A percentile compares a stretch with the other conserved stretches of the same genome.
These are phyloP conservation scores for Drosophila quadrilineata DNA, from an alignment of 1,140 invertebrate species.

Conservation along the genomic window DNA sequence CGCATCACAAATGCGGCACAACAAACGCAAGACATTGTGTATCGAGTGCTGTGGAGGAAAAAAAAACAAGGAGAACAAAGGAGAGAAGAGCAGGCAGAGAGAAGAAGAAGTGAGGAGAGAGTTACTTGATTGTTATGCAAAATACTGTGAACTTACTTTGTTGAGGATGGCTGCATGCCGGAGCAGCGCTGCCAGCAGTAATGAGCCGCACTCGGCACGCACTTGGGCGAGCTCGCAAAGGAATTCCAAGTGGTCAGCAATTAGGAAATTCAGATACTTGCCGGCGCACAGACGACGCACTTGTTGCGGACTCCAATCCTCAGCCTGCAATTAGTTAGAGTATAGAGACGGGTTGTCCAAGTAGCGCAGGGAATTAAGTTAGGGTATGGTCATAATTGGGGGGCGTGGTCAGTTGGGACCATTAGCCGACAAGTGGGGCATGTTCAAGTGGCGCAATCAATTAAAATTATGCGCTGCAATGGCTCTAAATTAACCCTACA, in stretches of 20 bases:
- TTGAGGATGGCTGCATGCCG: conserved; percentile 46
- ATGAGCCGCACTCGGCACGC: conserved; percentile 67
- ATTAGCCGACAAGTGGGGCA: conserved; percentile 68
- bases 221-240: conserved; percentile 74
- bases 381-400: no score
- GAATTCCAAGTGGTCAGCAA: conserved; percentile 79
- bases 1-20: conserved; percentile 46
- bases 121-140: conserved; percentile 54
- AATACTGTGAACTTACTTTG: conserved; percentile 45
- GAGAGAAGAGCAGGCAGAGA: neutral
- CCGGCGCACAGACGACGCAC: conserved; percentile 63
- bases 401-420: conserved; percentile 2
- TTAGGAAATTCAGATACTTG: conserved; percentile 78
- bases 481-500: no score
- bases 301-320: conserved; percentile 76
- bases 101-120: conserved; percentile 6
- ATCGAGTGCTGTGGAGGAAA: conserved; percentile 53
- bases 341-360: conserved; percentile 25
- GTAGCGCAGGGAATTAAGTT: neutral
- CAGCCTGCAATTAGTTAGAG: conserved; percentile 58
- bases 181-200: conserved; percentile 62
- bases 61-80: conserved; percentile 4
- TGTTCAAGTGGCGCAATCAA: conserved; percentile 72
- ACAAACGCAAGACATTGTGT: conserved; percentile 52
- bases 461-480: conserved; percentile 62